phyloP scores from a whole-genome alignment of 1,140 invertebrate species.

The Glossosoma conforme region DNA sequence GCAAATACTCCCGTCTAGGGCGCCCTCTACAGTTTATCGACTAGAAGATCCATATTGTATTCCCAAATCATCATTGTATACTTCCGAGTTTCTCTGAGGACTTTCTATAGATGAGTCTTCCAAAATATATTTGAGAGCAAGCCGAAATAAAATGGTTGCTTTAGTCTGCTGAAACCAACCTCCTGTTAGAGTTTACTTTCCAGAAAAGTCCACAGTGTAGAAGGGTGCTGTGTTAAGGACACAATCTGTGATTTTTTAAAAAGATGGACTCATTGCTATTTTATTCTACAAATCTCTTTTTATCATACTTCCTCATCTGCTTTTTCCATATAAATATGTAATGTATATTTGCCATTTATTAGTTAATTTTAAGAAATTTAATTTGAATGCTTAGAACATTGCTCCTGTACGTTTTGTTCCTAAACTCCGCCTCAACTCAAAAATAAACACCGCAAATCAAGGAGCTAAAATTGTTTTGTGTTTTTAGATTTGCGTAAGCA shows the following conservation, averaged over 20 bases:
- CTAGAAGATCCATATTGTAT: too few species aligned
- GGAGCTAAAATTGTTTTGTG: not conserved
- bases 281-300: too few species aligned
- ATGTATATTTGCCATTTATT: not conserved
- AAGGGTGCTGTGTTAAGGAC: not conserved
- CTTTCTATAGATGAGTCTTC: too few species aligned
- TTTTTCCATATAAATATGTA: not conserved
- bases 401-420: not conserved
- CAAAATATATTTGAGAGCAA: too few species aligned
- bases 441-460: not conserved
- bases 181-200: not conserved
- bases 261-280: too few species aligned
- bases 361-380: not conserved
- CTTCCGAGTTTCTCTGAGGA: too few species aligned
- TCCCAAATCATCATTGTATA: too few species aligned
- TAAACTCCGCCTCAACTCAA: not conserved
- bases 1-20: too few species aligned
- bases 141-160: too few species aligned
- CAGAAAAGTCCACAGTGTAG: not conserved
- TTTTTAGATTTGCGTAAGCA: conserved; percentile 84
- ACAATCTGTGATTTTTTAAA: not conserved
- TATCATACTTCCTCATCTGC: not conserved
- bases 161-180: not conserved
- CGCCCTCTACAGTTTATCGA: too few species aligned
- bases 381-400: not conserved